A percentile compares a stretch with the other conserved stretches of the same genome.
phyloP scores from a whole-genome alignment of 2,797 vertebrate genomes.

The Crocodylus rhombifer region DNA sequence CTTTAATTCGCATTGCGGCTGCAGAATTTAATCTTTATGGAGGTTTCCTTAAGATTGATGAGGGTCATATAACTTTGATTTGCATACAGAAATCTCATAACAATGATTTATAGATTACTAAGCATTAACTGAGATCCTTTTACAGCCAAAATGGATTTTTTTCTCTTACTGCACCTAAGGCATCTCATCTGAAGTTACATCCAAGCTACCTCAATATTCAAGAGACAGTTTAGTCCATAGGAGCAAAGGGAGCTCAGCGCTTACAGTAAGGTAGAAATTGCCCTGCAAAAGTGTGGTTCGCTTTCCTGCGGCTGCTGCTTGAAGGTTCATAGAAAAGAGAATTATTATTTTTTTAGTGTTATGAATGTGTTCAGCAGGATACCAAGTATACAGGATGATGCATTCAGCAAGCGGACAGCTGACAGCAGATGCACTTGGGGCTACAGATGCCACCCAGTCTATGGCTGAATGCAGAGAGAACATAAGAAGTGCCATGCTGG shows the following conservation, averaged over 20 bases:
- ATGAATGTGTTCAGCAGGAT: background rate
- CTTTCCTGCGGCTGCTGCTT: background rate
- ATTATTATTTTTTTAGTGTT: background rate
- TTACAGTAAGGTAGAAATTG: background rate
- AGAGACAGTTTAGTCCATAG: background rate
- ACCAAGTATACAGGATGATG: background rate
- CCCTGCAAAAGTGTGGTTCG: background rate
- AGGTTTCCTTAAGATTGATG: conserved; percentile 72
- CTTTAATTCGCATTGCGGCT: conserved; percentile 47
- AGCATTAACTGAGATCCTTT: conserved; percentile 57
- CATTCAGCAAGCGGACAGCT: background rate
- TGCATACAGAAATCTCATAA: conserved; percentile 71
- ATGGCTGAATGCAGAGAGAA: background rate
- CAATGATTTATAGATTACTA: conserved; percentile 75
- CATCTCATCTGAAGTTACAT: conserved; percentile 54
- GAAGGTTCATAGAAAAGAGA: background rate
- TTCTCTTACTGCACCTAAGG: conserved; percentile 43
- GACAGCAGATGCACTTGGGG: background rate
- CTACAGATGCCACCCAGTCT: background rate
- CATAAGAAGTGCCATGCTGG: no score
- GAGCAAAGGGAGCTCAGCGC: background rate
- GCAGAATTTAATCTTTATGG: conserved; percentile 68
- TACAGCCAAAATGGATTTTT: conserved; percentile 55
- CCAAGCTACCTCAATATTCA: background rate
- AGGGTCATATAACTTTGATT: conserved; percentile 75